phyloP scores from a whole-genome alignment of 2,888 invertebrate species.

The Lobophora halterata region DNA sequence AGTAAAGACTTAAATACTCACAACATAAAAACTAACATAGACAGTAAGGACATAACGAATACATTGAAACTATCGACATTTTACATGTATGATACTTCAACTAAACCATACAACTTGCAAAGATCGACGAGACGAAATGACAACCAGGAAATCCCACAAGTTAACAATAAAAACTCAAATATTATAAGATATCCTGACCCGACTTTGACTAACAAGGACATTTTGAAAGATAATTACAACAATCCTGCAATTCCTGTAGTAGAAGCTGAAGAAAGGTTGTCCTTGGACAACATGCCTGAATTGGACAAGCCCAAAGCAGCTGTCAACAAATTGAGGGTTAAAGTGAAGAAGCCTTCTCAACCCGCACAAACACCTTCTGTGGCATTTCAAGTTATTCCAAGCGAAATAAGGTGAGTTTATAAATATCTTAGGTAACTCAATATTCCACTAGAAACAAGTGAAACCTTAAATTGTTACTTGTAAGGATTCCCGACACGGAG shows the following conservation, averaged over 20 bases:
- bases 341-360: slow-evolving; percentile 47
- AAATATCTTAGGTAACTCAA: no score
- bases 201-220: slow-evolving; percentile 28
- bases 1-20: slow-evolving; percentile 66
- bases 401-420: slow-evolving; percentile 72
- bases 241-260: slow-evolving; percentile 41
- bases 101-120: slow-evolving; percentile 60
- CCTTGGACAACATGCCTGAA: slow-evolving; percentile 50
- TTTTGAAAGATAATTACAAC: slow-evolving; percentile 44
- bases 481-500: no score
- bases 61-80: slow-evolving; percentile 66
- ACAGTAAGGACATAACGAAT: slow-evolving; percentile 36
- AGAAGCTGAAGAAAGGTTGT: slow-evolving; percentile 58
- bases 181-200: slow-evolving; percentile 14
- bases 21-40: slow-evolving; percentile 38
- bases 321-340: slow-evolving; percentile 35
- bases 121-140: slow-evolving; percentile 69
- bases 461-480: no score
- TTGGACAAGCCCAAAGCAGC: slow-evolving; percentile 47
- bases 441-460: no score
- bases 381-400: slow-evolving; percentile 72
- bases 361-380: slow-evolving; percentile 68
- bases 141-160: slow-evolving; percentile 43
- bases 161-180: slow-evolving; percentile 41
- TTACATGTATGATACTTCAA: slow-evolving; percentile 64